phyloP scores from a whole-genome alignment of 2,888 invertebrate species.

The Ischnus inquisitorius region DNA sequence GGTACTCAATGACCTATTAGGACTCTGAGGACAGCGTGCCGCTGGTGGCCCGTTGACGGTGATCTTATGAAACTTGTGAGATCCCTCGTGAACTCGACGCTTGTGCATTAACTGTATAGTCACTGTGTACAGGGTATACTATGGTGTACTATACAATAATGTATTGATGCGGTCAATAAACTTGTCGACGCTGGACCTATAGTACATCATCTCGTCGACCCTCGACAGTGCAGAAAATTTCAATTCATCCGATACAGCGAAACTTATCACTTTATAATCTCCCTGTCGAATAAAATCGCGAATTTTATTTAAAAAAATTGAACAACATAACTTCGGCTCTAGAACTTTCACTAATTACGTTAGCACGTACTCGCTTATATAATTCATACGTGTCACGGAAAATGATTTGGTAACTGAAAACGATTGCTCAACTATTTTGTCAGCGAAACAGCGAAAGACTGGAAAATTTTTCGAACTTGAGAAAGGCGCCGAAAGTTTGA shows the following conservation, averaged over 20 bases:
- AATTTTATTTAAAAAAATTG: not conserved
- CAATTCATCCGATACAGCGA: conserved; percentile 36
- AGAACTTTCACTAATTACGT: conserved; percentile 7
- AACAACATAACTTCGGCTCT: not conserved
- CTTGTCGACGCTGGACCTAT: conserved; percentile 72
- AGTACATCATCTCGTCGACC: conserved; percentile 72
- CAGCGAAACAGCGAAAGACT: not conserved
- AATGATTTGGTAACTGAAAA: not conserved
- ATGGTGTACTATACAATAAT: conserved; percentile 30
- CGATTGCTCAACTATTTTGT: conserved; percentile 35
- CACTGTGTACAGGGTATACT: conserved; percentile 43
- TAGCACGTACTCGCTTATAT: conserved; percentile 25
- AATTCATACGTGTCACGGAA: conserved; percentile 23
- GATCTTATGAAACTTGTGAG: conserved; percentile 67
- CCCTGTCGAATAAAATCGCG: conserved; percentile 71
- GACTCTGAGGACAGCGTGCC: conserved; percentile 68
- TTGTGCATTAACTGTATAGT: conserved; percentile 28
- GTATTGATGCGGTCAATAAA: conserved; percentile 70
- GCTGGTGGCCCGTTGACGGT: conserved; percentile 64
- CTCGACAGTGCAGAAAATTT: conserved; percentile 52
- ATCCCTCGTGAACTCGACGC: conserved; percentile 38
- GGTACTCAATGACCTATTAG: conserved; percentile 72
- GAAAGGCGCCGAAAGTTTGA: conserved; percentile 16
- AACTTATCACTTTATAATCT: conserved; percentile 72
- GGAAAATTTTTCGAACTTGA: not conserved